Evolutionary conservation across 2,797 vertebrate species (phyloP), one percentile per base, ranked within the genome.

Genomic region (Columba guinea): DNA sequence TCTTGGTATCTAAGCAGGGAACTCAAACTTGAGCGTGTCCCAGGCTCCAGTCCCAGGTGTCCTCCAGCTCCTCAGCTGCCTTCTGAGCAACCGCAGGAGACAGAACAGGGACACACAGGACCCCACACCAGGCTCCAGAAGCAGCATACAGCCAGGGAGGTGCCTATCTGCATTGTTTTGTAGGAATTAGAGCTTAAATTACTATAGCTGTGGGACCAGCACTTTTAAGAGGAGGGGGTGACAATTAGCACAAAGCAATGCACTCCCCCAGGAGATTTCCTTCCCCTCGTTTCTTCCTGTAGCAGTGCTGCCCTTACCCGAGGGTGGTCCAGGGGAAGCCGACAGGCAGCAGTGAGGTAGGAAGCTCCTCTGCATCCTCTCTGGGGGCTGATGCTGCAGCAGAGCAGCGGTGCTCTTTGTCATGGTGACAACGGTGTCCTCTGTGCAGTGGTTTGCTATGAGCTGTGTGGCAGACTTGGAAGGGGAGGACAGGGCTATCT

Each of bases 361-460:
- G 93, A 37, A 98, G 96, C 58, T 98, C 98, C 65, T 97, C 82
- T 20, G 97, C 97, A 95, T 75, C 90, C 77, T 67, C 97, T 98
- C 73, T 97, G 95, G 0, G 98, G 98, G 85, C 98, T 98, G 92
- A 97, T 97, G 86, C 98, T 98, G 98, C 55, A 98, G 93, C 85
- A 98, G 94, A 41, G 96, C 98, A 79, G 98, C 95, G 11, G 98
- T 98, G 65, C 98, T 98, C 96, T 98, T 98, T 44, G 98, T 95
- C 90, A 98, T 97, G 15, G 98, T 97, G 15, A 89, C 93, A 17
- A 96, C 55, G 20, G 86, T 75, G 21, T 98, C 98, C 22, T 98
- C 96, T 0, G 98, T 95, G 77, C 90, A 87, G 37, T 98, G 98
- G 80, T 97, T 98, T 58, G 97, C 98, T 30, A 96, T 95, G 89